Evolutionary conservation across 2,888 invertebrate genomes (phyloP), one percentile per base, ranked within the genome.

Genomic region (Adela reaumurella): DNA sequence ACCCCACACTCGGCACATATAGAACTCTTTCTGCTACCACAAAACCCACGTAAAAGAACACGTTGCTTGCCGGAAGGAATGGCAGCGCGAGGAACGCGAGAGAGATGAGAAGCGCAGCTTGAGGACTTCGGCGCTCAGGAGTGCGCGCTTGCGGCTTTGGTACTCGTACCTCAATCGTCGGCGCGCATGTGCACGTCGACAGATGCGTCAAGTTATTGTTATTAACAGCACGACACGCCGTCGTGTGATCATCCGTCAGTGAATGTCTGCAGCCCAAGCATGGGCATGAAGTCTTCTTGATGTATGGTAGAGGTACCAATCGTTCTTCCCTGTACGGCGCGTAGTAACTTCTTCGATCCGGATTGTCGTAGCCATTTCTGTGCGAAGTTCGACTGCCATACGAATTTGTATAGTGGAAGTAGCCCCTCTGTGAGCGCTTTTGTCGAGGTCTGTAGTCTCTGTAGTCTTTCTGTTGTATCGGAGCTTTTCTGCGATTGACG

Each of bases 11-110:
- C 47, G 97, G 97, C 69, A 97, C 85, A 78, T 97, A 98, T 55
- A 98, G 83, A 56, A 97, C 89, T 55, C 97, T 84, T 77, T 98
- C 98, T 51, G 97, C 98, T 49, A 97, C 91, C 57, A 98, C 97
- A 73, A 98, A 98, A 46, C 98, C 98, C 52, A 98, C 97, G 73
- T 97, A 97, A 81, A 97, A 96, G 73, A 97, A 89, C 59, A 97
- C 79, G 83, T 98, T 98, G 60, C 94, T 90, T 54, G 97, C 97
- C 55, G 97, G 97, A 63, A 97, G 82, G 78, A 97, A 97, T 53
- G 97, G 96, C 58, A 97, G 81, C 57, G 90, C 85, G 65, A 96
- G 83, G 63, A 97, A 86, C 47, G 89, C 86, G 55, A 88, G 78
- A 57, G 87, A 84, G 70, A 87, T 81, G 52, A 88, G 65, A 59